phyloP scores from a whole-genome alignment of 92 coral and sea anemone genomes.

The Pocillopora meandrina region DNA sequence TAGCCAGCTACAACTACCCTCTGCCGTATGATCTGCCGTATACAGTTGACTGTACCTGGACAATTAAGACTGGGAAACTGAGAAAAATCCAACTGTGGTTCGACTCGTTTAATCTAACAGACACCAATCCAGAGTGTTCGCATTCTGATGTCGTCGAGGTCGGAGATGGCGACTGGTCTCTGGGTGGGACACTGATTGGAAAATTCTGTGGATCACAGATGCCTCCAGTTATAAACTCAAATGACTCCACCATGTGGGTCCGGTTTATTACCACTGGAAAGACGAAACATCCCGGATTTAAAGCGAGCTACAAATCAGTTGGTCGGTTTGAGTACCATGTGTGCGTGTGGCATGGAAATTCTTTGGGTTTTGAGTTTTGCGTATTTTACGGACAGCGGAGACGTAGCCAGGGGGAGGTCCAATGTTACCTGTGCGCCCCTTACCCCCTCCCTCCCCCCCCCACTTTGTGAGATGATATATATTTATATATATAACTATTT shows the following conservation, averaged over 20 bases:
- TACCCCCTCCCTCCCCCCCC: too few relatives aligned
- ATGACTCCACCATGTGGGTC: constrained; percentile 31
- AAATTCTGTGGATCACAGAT: constrained; percentile 38
- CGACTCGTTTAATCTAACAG: constrained; percentile 42
- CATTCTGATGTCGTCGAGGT: constrained; percentile 42
- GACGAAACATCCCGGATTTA: constrained; percentile 46
- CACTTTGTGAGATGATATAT: too few relatives aligned
- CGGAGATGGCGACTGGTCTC: constrained; percentile 26
- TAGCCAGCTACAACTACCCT: constrained; percentile 66
- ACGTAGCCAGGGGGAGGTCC: too few relatives aligned
- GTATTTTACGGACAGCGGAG: too few relatives aligned
- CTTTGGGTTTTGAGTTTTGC: too few relatives aligned
- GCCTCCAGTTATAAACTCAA: constrained; percentile 41
- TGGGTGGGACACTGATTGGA: not conserved
- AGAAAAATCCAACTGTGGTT: constrained; percentile 43
- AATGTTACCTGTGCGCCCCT: too few relatives aligned
- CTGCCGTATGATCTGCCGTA: constrained; percentile 34
- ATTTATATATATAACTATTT: too few relatives aligned
- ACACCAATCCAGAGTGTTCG: constrained; percentile 33
- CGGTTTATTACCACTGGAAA: constrained; percentile 22
- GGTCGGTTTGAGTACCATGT: constrained; percentile 11
- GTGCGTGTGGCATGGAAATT: not conserved
- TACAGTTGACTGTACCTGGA: constrained; percentile 15
- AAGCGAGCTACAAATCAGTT: constrained; percentile 49
- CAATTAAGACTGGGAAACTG: constrained; percentile 12